These are phyloP conservation scores for Drosophila neocordata DNA, from an alignment of 1,140 invertebrate species.

Conservation along the genomic window DNA sequence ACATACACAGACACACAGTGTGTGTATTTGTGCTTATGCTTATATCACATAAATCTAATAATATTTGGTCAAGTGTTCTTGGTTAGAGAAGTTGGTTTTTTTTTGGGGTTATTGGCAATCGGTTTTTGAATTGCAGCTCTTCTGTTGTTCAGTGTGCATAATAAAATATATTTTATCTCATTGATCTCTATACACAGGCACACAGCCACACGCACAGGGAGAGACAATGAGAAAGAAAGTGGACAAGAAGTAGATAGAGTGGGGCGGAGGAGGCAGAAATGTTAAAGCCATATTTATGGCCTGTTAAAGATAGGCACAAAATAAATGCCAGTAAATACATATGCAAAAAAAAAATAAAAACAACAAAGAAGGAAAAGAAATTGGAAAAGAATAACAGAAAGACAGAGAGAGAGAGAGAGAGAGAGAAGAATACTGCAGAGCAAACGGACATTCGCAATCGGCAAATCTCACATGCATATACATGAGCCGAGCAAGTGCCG, in stretches of 20 bases:
- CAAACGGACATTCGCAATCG: too few species aligned
- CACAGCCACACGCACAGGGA: slow-evolving; percentile 8
- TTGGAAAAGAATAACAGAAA: too few species aligned
- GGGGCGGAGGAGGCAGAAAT: not conserved
- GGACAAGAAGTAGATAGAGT: not conserved
- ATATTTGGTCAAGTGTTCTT: slow-evolving; percentile 28
- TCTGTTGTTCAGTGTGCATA: slow-evolving; percentile 53
- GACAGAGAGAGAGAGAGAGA: not conserved
- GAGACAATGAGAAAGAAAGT: not conserved
- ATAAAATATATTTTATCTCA: slow-evolving; percentile 75
- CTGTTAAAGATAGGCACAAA: not conserved
- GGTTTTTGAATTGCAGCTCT: slow-evolving; percentile 23
- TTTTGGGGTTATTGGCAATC: slow-evolving; percentile 3
- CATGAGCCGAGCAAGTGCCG: too few species aligned
- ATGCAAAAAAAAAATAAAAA: not conserved
- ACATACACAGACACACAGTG: not conserved
- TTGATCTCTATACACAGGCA: slow-evolving; percentile 53
- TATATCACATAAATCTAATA: slow-evolving; percentile 33
- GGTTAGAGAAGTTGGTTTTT: slow-evolving; percentile 14
- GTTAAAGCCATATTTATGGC: not conserved
- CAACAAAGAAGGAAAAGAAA: too few species aligned
- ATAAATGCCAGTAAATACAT: not conserved
- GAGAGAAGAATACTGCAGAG: not conserved
- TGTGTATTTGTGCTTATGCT: not conserved
- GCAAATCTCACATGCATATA: too few species aligned